A percentile compares a stretch with the other conserved stretches of the same genome.
Evolutionary conservation across 2,797 vertebrate species (phyloP).

Genomic region (Anguilla pacifica): DNA sequence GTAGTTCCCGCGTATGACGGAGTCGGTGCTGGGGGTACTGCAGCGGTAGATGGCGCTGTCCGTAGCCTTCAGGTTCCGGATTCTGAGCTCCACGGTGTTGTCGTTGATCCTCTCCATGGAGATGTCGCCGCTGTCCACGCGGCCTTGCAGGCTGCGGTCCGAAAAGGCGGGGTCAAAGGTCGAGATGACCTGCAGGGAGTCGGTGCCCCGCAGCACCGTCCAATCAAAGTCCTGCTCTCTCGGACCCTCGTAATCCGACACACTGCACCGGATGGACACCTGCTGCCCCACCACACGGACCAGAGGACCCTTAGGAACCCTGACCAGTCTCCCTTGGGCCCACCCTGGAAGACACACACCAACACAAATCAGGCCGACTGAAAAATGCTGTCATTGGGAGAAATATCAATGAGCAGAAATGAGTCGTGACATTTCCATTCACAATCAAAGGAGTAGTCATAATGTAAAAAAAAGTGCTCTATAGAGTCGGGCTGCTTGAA

Average conservation of each 20-base stretch:
- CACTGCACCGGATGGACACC: conserved; percentile 75
- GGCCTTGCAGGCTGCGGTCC: conserved; percentile 63
- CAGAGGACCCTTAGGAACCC: conserved; percentile 71
- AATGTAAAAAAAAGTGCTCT: not conserved
- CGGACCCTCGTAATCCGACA: conserved; percentile 81
- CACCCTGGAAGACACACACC: conserved; percentile 50
- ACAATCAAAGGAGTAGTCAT: not conserved
- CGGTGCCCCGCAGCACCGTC: conserved; percentile 59
- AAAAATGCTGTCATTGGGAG: not conserved
- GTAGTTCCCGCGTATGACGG: conserved; percentile 79
- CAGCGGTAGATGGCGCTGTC: conserved; percentile 81
- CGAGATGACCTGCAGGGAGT: conserved; percentile 67
- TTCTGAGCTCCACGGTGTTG: conserved; percentile 70
- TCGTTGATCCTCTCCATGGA: conserved; percentile 67
- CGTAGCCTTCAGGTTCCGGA: conserved; percentile 67
- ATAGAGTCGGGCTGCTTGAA: not conserved
- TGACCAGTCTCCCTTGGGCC: conserved; percentile 73
- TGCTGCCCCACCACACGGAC: conserved; percentile 75
- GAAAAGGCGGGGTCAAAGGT: conserved; percentile 74
- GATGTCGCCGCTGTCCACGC: conserved; percentile 70
- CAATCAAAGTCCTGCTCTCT: conserved; percentile 85
- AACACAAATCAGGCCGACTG: not conserved
- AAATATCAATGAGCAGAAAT: conserved; percentile 7
- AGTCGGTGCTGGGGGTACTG: conserved; percentile 82
- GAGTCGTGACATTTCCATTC: conserved; percentile 9